These are phyloP conservation scores for Lepidurus apus DNA, from an alignment of 1,140 invertebrate genomes.

Conservation along the genomic window DNA sequence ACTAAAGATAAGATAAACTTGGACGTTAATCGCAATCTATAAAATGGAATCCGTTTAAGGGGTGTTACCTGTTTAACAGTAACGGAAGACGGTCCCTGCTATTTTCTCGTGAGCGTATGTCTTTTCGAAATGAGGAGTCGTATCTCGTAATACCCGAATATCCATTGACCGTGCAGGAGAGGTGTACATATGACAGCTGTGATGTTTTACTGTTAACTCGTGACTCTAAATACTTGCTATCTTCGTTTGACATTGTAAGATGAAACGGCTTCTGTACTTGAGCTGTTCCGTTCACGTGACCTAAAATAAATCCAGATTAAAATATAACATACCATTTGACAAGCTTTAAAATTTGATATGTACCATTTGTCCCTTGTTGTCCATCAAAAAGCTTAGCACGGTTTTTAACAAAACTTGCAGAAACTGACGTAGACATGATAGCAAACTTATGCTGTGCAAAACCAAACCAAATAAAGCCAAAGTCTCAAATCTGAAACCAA, in stretches of 20 bases:
- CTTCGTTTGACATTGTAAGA: background rate
- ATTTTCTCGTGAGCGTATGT: slow-evolving; percentile 48
- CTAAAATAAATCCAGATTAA: background rate
- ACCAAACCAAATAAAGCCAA: background rate
- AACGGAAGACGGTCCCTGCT: slow-evolving; percentile 41
- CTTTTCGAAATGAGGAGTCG: slow-evolving; percentile 59
- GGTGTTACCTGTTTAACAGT: slow-evolving; percentile 36
- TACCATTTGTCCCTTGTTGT: background rate
- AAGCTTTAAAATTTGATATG: background rate
- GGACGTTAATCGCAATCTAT: slow-evolving; percentile 32
- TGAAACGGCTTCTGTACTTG: background rate
- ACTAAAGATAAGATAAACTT: slow-evolving; percentile 26
- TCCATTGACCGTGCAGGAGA: slow-evolving; percentile 83
- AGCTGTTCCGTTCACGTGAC: background rate
- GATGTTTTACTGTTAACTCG: background rate
- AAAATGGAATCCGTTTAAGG: slow-evolving; percentile 34
- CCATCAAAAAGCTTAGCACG: slow-evolving; percentile 32
- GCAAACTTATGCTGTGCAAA: slow-evolving; percentile 10
- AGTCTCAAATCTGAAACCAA: background rate
- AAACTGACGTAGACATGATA: slow-evolving; percentile 13
- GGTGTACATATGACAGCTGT: slow-evolving; percentile 70
- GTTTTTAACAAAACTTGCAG: slow-evolving; percentile 32
- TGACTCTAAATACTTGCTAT: slow-evolving; percentile 6
- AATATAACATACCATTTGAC: background rate
- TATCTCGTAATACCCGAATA: slow-evolving; percentile 79